phyloP scores from a whole-genome alignment of 2,797 vertebrate genomes.

The Pelodytes ibericus region DNA sequence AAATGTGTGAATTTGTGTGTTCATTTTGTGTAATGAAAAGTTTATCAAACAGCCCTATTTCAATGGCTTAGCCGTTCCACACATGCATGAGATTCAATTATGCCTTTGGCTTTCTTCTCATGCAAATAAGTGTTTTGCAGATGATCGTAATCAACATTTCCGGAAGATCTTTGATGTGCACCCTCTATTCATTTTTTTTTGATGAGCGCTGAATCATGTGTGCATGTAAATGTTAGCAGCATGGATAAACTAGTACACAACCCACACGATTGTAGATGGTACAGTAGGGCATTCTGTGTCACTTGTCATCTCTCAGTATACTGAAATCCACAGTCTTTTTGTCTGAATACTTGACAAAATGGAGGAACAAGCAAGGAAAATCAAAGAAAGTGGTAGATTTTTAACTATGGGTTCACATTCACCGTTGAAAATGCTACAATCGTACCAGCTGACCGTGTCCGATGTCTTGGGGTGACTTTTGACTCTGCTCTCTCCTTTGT shows the following conservation, averaged over 20 bases:
- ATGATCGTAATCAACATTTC: not conserved
- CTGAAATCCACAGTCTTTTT: too few relatives aligned
- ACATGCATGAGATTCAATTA: not conserved
- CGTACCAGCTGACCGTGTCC: too few relatives aligned
- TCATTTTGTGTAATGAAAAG: not conserved
- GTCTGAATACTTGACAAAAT: too few relatives aligned
- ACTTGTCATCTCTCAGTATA: not conserved
- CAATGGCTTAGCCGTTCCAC: not conserved
- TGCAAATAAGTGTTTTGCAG: not conserved
- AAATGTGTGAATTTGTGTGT: not conserved
- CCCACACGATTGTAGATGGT: not conserved
- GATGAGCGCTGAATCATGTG: not conserved
- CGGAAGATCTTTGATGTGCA: not conserved
- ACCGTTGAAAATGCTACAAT: too few relatives aligned
- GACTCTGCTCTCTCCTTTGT: too few relatives aligned
- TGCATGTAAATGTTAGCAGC: not conserved
- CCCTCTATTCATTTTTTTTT: not conserved
- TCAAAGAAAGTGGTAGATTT: too few relatives aligned
- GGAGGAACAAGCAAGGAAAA: too few relatives aligned
- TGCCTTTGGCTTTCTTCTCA: not conserved
- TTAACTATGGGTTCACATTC: too few relatives aligned
- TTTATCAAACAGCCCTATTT: not conserved
- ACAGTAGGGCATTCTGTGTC: not conserved
- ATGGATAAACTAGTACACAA: not conserved
- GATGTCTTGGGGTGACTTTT: too few relatives aligned